phyloP scores from a whole-genome alignment of 2,113 vertebrate genomes.

The Ceyx cyanopectus region DNA sequence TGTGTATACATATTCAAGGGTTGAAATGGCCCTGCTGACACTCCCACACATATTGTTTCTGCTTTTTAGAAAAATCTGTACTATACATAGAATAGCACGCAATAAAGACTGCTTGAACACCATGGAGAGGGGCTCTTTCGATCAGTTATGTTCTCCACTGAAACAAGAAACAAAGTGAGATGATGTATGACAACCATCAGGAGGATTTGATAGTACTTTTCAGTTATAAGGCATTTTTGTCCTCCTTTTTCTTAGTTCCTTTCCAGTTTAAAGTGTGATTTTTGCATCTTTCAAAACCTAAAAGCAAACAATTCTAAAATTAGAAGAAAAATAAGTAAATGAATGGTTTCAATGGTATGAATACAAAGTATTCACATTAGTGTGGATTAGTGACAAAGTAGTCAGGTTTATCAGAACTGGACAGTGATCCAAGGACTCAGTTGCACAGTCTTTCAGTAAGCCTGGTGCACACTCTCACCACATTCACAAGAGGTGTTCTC shows the following conservation, averaged over 20 bases:
- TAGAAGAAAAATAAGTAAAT: neutral
- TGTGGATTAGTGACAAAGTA: neutral
- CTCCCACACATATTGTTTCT: neutral
- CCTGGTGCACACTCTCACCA: fast-evolving
- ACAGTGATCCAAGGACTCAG: neutral
- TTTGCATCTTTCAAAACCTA: neutral
- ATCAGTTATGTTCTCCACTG: neutral
- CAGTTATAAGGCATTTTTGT: neutral
- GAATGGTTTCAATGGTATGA: neutral
- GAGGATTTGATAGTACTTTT: neutral
- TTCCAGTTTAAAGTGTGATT: neutral
- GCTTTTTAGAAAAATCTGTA: neutral
- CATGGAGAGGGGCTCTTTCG: fast-evolving
- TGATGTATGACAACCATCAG: neutral
- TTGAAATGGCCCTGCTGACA: neutral
- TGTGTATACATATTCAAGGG: neutral
- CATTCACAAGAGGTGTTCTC: fast-evolving
- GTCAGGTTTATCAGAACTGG: neutral
- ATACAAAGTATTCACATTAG: neutral
- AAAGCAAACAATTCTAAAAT: neutral
- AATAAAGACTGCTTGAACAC: neutral
- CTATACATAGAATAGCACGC: neutral
- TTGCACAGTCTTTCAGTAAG: neutral
- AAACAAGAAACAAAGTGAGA: neutral
- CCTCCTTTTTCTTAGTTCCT: neutral